Evolutionary conservation across 2,113 vertebrate genomes (phyloP).

Genomic region (Cariama cristata): DNA sequence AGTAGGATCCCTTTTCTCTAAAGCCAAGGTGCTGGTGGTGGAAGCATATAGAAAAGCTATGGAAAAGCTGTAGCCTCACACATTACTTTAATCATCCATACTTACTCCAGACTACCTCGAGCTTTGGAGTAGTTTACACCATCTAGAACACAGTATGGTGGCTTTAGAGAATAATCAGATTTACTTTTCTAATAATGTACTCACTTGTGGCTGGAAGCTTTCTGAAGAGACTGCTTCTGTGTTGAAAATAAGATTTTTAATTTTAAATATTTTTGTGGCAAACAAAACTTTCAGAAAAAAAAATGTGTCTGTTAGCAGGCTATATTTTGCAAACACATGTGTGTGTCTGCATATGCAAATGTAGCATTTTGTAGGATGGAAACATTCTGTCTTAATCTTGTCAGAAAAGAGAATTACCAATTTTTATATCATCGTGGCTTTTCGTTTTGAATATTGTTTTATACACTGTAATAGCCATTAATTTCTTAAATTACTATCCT

Average conservation of each 20-base stretch:
- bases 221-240: not conserved
- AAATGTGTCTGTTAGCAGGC: not conserved
- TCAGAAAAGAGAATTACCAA: not conserved
- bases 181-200: not conserved
- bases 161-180: not conserved
- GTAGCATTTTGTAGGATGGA: conserved; percentile 46
- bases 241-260: not conserved
- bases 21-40: not conserved
- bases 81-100: not conserved
- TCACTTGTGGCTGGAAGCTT: not conserved
- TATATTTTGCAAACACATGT: conserved; percentile 29
- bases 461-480: not conserved
- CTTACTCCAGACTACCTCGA: not conserved
- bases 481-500: not conserved
- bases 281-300: not conserved
- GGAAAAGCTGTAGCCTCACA: not conserved
- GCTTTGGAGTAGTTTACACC: not conserved
- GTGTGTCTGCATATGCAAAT: conserved; percentile 42
- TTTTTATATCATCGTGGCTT: not conserved
- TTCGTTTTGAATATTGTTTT: not conserved
- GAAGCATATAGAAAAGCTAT: not conserved
- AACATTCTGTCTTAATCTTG: not conserved
- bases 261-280: not conserved
- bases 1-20: not conserved
- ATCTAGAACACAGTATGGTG: rapidly evolving